These are phyloP conservation scores for Rhagonycha lutea DNA, from an alignment of 2,888 invertebrate genomes.

Conservation along the genomic window DNA sequence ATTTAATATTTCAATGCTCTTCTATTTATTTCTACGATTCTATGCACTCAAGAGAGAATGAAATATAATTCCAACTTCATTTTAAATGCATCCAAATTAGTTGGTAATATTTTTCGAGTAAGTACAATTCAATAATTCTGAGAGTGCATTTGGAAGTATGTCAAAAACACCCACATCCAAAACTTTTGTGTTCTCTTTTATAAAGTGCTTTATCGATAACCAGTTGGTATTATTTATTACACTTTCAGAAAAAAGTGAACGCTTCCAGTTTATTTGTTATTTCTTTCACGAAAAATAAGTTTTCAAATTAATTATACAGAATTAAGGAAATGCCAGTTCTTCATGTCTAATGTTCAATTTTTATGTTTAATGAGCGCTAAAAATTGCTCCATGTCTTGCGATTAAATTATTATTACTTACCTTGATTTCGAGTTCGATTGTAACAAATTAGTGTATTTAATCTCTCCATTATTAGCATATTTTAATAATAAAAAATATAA, in stretches of 20 bases:
- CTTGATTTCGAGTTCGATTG: neutral
- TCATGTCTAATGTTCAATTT: neutral
- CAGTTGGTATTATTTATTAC: conserved; percentile 29
- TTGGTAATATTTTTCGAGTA: conserved; percentile 7
- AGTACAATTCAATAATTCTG: conserved; percentile 2
- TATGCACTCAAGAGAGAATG: neutral
- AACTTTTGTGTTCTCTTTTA: conserved; percentile 31
- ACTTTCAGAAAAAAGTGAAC: conserved; percentile 17
- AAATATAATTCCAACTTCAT: neutral
- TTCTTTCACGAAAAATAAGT: neutral
- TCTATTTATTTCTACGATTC: neutral
- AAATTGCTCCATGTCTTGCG: neutral
- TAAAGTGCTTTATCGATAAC: conserved; percentile 25
- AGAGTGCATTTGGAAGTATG: conserved; percentile 22
- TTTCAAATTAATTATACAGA: neutral
- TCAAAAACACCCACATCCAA: conserved; percentile 23
- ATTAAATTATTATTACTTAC: neutral
- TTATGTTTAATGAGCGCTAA: neutral
- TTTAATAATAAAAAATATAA: neutral
- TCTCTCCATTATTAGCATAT: too few species aligned
- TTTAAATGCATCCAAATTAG: neutral
- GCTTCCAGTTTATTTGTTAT: neutral
- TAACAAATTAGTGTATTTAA: neutral
- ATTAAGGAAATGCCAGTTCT: neutral
- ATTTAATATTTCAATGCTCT: neutral